Base-by-base conservation (phyloP, 2,888 invertebrate species). In the Troglohyphantes excavatus region DNA sequence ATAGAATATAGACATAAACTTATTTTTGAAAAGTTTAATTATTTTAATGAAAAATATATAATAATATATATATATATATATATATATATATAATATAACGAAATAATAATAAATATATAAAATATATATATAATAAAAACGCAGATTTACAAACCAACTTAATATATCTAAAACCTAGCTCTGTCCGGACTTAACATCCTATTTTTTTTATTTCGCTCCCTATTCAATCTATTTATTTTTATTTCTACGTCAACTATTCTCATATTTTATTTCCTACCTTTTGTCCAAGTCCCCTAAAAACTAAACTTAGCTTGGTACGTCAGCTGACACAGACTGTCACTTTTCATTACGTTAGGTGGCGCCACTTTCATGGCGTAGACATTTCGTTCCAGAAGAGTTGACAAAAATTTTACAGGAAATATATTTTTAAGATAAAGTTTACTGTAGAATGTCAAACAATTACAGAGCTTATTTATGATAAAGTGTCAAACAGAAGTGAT, bases 331-430 rank as follows among this genome's bases (percentile, higher is more conserved):
- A 43, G 5, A 27, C 84, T 75, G 84, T 75, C 84, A 84, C 53
- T 84, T 84, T 84, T 84, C 84, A 84, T 84, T 84, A 84, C 65
- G 53, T 72, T 33, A 83, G 83, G 75, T 84, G 75, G 84, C 84
- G 84, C 75, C 67, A 75, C 84, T 73, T 84, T 65, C 53, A 17
- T n/a, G n/a, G 17, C 17, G 53, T 17, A 17, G 53, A n/a, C 53
- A 13, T 17, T 53, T 1, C 39, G 39, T 67, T 76, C 68, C 27
- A 79, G 63, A 67, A 79, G 43, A 46, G 29, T 27, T 27, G 46
- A 27, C 39, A 67, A 65, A 65, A 65, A 39, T 39, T 39, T 33
- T 63, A 65, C 39, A 17, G 7, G 19, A 21, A 23, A 73, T 29
- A 63, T 63, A 23, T 17, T 53, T 0, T 59, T 7, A 19, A 59